Base-by-base conservation (phyloP, 1,140 invertebrate genomes). In the Drosophila albomicans region DNA sequence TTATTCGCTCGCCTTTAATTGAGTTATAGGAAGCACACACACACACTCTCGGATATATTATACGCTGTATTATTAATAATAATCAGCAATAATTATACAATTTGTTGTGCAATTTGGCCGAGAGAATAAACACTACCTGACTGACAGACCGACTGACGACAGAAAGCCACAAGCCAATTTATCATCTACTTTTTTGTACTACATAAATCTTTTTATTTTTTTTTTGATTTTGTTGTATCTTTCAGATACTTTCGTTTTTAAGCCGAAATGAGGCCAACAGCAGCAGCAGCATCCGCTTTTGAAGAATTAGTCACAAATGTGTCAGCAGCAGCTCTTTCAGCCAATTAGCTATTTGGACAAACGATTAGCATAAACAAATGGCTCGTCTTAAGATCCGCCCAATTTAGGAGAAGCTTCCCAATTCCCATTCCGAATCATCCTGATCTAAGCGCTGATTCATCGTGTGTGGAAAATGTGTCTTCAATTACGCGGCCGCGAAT, bases 281-380 rank as follows among this genome's bases (percentile, higher is more conserved):
- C 65, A 48, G 43, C 59, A 61, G 45, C 46, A 54, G 65, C 71
- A 56, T 63, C 66, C 66, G 66, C 51, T 16, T 75, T 7, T 10
- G 5, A 2, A 11, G 62, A 76, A 61, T 76, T 76, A 76, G 68
- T 76, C 74, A 76, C 61, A 66, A 66, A 65, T 72, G 61, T 72
- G 74, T 76, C 68, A 71, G 68, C 74, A 71, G 68, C 74, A 65
- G 35, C 51, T 67, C 45, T 45, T 38, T 11, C 43, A 20, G 20
- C 20, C 16, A 63, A 43, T 69, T 64, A 62, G 20, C 61, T 54
- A 28, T 67, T 71, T 56, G 16, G 41, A 38, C 51, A 72, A 49
- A n/a, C 48, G 56, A 66, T 72, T 76, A 61, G 74, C 61, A 72
- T 75, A 20, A 63, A 70, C 16, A 70, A 75, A 75, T 75, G 67